These are phyloP conservation scores for Laothoe populi DNA, from an alignment of 2,888 invertebrate species.

Conservation along the genomic window DNA sequence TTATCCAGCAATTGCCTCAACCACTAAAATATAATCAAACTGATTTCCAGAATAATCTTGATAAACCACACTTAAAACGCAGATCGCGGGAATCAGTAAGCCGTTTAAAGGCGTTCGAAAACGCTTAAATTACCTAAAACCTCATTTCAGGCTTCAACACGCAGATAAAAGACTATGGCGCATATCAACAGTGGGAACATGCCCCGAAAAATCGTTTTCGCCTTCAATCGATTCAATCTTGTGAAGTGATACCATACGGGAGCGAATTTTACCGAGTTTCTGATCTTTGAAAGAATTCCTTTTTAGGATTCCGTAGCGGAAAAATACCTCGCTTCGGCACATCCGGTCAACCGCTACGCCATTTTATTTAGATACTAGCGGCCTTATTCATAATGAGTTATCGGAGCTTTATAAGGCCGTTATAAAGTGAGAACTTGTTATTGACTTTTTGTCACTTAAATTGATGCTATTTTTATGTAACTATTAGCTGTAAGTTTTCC, in stretches of 20 bases:
- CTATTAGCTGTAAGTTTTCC: no score
- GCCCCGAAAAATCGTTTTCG: constrained; percentile 40
- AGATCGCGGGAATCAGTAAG: constrained; percentile 1
- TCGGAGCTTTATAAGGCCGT: no score
- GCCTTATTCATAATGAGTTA: no score
- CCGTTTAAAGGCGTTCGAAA: constrained; percentile 8
- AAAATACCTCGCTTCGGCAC: no score
- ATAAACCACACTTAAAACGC: neutral
- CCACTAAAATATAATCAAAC: neutral
- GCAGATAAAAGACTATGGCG: constrained; percentile 31
- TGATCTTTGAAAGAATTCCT: constrained; percentile 7
- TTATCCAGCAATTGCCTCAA: neutral
- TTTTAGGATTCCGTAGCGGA: constrained; percentile 1
- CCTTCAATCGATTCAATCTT: constrained; percentile 52
- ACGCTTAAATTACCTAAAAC: constrained; percentile 32
- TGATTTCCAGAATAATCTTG: neutral
- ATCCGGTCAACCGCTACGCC: no score
- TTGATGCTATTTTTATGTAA: no score
- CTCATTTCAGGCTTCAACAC: constrained; percentile 34
- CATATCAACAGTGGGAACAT: neutral
- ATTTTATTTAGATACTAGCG: no score
- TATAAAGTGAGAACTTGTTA: no score
- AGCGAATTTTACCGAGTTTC: constrained; percentile 28
- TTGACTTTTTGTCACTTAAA: no score
- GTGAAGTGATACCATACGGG: constrained; percentile 43